A percentile compares a stretch with the other conserved stretches of the same genome.
These are phyloP conservation scores for Heteractis magnifica DNA, from an alignment of 92 coral and sea anemone species.

Conservation along the genomic window DNA sequence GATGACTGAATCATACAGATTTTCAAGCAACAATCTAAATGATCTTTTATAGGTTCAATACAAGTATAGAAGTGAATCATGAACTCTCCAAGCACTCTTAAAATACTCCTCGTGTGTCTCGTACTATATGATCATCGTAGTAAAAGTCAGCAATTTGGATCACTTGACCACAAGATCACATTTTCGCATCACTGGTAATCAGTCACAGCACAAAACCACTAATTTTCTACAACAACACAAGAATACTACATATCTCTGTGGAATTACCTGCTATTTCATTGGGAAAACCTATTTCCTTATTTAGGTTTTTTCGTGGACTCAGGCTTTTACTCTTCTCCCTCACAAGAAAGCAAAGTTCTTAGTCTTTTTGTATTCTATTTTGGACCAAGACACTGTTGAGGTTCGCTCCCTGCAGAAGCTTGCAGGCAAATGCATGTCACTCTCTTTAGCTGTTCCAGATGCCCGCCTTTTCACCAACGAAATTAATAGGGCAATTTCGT, in stretches of 20 bases:
- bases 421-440: constrained; percentile 28
- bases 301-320: not conserved
- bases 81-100: too few species aligned
- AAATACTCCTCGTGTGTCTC: too few species aligned
- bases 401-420: constrained; percentile 20
- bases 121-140: too few species aligned
- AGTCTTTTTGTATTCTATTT: not conserved
- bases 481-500: constrained; percentile 15
- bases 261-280: too few species aligned
- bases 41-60: too few species aligned
- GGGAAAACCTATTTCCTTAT: not conserved
- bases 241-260: not conserved
- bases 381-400: not conserved
- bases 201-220: not conserved
- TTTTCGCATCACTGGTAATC: not conserved
- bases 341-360: not conserved
- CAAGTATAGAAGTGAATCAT: too few species aligned
- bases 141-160: too few species aligned
- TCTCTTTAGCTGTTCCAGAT: constrained; percentile 16
- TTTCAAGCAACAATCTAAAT: too few species aligned
- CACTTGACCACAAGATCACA: not conserved
- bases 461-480: constrained; percentile 23
- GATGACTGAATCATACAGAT: too few species aligned
- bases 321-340: not conserved
- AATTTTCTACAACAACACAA: not conserved